Evolutionary conservation across 2,888 invertebrate species (phyloP).

Genomic region (Phorcus lineatus): DNA sequence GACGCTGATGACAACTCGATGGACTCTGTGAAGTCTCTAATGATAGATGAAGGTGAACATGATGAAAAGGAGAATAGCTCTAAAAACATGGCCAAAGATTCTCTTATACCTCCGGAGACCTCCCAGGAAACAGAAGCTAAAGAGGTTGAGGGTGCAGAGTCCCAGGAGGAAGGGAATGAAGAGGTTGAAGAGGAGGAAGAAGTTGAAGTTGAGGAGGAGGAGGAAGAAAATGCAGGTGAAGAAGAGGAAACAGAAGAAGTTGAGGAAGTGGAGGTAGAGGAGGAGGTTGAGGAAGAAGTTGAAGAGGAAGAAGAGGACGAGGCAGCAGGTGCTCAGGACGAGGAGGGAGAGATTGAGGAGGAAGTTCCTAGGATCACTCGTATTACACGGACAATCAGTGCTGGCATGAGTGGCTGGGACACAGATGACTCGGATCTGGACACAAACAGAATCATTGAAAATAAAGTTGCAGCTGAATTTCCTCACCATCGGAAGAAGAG

Average conservation of each 20-base stretch:
- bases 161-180: conserved; percentile 27
- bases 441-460: conserved; percentile 2
- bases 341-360: conserved; percentile 30
- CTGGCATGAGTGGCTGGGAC: background rate
- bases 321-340: conserved; percentile 16
- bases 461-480: conserved; percentile 58
- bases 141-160: background rate
- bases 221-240: conserved; percentile 39
- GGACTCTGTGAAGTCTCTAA: background rate
- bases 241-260: conserved; percentile 34
- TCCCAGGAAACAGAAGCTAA: no score
- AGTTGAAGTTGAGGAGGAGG: conserved; percentile 33
- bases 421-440: background rate
- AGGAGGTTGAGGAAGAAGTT: conserved; percentile 22
- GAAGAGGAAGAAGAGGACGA: conserved; percentile 27
- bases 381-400: conserved; percentile 19
- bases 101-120: no score
- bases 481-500: conserved; percentile 65
- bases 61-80: background rate
- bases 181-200: conserved; percentile 26
- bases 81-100: no score
- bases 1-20: background rate
- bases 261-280: conserved; percentile 26
- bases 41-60: background rate
- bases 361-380: conserved; percentile 24